Percentiles rank a stretch among this genome's conserved stretches.
phyloP scores from a whole-genome alignment of 2,113 vertebrate genomes.

The Onychostruthus taczanowskii region DNA sequence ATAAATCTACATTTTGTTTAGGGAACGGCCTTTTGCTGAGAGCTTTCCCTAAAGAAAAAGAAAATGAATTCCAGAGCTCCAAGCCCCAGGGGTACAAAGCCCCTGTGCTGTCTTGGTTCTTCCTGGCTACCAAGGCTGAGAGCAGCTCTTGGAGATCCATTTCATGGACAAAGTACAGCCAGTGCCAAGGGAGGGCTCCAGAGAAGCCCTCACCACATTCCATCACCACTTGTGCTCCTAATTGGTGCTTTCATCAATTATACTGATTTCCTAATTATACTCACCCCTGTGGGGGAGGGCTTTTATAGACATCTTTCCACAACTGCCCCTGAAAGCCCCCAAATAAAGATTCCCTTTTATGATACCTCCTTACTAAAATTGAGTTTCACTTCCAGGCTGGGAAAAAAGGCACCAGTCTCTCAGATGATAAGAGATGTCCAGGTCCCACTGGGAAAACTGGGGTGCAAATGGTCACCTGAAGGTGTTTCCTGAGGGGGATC shows the following conservation, averaged over 20 bases:
- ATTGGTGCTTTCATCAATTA: background rate
- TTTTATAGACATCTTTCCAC: background rate
- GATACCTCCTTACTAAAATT: background rate
- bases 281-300: background rate
- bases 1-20: no score
- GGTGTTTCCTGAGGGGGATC: background rate
- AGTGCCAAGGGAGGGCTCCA: background rate
- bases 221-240: background rate
- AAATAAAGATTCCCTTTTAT: background rate
- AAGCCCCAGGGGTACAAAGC: no score
- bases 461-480: background rate
- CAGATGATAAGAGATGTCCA: background rate
- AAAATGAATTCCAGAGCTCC: background rate
- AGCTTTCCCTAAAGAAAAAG: background rate
- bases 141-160: background rate
- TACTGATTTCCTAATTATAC: background rate
- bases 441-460: background rate
- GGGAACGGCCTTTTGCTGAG: no score
- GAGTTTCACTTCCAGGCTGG: background rate
- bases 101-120: background rate
- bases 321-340: no score
- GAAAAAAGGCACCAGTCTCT: background rate
- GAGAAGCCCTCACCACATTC: no score
- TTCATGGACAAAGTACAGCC: background rate
- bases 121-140: background rate